phyloP scores from a whole-genome alignment of 1,140 invertebrate genomes.

The Cydia amplana region DNA sequence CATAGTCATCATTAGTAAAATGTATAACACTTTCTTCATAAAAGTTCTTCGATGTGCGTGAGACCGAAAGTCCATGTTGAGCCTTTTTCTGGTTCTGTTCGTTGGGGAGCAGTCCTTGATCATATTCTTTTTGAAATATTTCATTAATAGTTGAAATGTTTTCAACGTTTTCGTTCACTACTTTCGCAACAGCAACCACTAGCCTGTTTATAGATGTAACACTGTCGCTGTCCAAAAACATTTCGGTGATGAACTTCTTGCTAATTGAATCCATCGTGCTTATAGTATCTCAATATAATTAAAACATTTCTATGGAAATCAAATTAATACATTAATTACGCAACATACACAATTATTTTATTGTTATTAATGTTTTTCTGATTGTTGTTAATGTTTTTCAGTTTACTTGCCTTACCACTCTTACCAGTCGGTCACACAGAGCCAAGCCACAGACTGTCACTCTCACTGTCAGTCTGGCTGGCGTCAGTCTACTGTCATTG shows the following conservation, averaged over 20 bases:
- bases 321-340: no score
- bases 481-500: no score
- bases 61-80: constrained; percentile 5
- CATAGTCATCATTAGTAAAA: constrained; percentile 60
- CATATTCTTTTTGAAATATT: constrained; percentile 50
- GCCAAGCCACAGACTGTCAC: no score
- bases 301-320: no score
- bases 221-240: constrained; percentile 68
- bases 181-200: constrained; percentile 61
- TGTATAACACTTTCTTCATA: constrained; percentile 55
- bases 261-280: constrained; percentile 52
- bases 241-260: constrained; percentile 62
- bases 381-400: no score
- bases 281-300: background rate
- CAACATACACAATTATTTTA: no score
- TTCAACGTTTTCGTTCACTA: constrained; percentile 63
- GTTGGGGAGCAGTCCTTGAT: constrained; percentile 20
- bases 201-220: constrained; percentile 61
- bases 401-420: no score
- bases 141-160: constrained; percentile 55
- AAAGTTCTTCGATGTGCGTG: constrained; percentile 40
- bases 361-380: no score
- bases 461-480: no score
- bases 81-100: background rate
- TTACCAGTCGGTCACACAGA: no score